These are phyloP conservation scores for Mustela lutreola DNA, from an alignment of 2,113 vertebrate genomes.

Conservation along the genomic window DNA sequence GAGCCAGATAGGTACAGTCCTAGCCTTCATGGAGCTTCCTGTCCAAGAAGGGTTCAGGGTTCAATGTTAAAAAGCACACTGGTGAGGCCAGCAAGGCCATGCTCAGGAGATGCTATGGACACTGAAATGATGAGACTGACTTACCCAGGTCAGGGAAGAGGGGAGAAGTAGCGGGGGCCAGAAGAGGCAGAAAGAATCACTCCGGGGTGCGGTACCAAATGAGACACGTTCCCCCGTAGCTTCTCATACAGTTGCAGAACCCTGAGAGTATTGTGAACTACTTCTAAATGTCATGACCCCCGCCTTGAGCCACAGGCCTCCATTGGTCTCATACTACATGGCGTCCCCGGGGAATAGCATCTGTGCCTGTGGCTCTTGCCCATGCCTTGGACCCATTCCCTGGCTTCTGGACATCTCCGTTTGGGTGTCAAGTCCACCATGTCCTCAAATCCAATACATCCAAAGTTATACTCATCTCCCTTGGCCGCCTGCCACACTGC, in stretches of 20 bases:
- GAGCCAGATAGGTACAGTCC: fast-evolving
- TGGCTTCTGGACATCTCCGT: neutral
- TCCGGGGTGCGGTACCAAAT: neutral
- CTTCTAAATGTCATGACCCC: neutral
- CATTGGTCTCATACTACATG: neutral
- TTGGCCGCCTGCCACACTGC: neutral
- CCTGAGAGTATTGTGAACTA: neutral
- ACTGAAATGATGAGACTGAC: neutral
- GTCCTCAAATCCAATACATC: neutral
- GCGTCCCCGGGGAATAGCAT: neutral
- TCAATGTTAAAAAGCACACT: neutral
- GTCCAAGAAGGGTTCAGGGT: neutral
- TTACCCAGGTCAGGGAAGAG: too few relatives aligned
- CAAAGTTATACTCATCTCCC: neutral
- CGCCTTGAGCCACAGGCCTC: neutral
- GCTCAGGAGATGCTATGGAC: neutral
- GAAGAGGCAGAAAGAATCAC: neutral
- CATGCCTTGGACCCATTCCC: neutral
- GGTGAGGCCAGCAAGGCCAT: neutral
- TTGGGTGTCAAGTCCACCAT: neutral
- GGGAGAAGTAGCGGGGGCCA: neutral
- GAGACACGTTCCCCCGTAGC: neutral
- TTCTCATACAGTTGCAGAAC: neutral
- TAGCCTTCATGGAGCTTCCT: neutral
- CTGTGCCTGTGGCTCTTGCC: neutral